Conservation (phyloP, 2,113 vertebrate species). For the Accipiter virgatus region DNA sequence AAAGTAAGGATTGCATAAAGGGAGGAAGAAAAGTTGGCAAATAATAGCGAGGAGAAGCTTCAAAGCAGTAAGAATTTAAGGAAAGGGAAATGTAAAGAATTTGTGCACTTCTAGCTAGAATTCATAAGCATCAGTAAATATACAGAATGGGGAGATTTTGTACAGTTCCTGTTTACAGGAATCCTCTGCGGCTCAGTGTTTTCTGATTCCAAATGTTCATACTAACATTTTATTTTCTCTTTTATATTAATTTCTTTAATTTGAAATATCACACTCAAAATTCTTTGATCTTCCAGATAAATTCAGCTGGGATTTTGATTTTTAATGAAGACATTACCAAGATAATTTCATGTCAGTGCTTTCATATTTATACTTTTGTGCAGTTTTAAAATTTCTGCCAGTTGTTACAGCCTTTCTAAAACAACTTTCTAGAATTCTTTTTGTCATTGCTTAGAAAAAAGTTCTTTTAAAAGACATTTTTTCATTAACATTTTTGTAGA, state of each 20-base stretch:
- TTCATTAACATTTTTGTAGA: background rate
- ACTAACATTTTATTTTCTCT: background rate
- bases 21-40: background rate
- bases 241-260: background rate
- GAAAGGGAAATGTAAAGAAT: background rate
- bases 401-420: background rate
- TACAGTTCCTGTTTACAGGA: background rate
- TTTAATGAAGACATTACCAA: background rate
- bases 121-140: background rate
- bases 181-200: background rate
- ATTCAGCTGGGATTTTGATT: background rate
- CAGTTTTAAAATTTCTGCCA: background rate
- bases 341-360: background rate
- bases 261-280: background rate
- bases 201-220: background rate
- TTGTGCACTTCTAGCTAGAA: background rate
- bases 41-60: background rate
- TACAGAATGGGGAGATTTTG: background rate
- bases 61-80: background rate
- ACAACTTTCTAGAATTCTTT: background rate
- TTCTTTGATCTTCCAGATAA: background rate
- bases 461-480: background rate
- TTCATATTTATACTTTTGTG: background rate
- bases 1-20: background rate
- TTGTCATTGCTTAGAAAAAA: background rate